Evolutionary conservation across 2,113 vertebrate genomes (phyloP).

Genomic region (Sciurus niger): DNA sequence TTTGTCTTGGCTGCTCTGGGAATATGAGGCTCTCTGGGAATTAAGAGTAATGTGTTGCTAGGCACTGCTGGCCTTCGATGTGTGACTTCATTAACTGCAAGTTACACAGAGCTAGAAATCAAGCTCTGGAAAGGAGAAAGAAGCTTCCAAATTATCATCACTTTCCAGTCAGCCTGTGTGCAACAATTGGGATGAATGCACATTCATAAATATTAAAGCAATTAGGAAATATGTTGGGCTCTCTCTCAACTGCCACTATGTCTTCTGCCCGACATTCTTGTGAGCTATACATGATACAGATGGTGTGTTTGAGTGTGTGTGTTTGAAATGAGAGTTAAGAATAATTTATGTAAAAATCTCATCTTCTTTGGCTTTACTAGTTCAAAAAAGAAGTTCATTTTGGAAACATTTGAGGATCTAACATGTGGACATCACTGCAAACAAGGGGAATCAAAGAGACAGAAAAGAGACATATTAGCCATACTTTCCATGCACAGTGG

Average conservation of each 20-base stretch:
- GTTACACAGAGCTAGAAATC: neutral
- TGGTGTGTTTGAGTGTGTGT: neutral
- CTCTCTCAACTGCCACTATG: neutral
- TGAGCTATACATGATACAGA: neutral
- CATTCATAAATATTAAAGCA: neutral
- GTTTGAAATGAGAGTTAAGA: neutral
- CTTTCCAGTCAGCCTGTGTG: neutral
- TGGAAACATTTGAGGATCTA: neutral
- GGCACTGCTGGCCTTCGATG: neutral
- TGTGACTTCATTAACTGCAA: neutral
- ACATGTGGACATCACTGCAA: neutral
- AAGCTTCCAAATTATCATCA: neutral
- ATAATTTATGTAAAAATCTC: neutral
- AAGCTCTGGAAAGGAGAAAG: neutral
- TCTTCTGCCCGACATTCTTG: neutral
- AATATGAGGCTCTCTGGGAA: neutral
- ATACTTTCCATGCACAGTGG: neutral
- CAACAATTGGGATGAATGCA: neutral
- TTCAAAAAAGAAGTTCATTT: neutral
- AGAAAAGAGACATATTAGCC: neutral
- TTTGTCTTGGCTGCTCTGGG: neutral
- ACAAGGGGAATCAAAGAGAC: neutral
- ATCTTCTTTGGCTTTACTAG: neutral
- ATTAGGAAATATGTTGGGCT: neutral
- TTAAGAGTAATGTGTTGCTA: slow-evolving; percentile 26